Evolutionary conservation across 2,797 vertebrate genomes (phyloP), one percentile per base, ranked within the genome.

Genomic region (Danio kyathit): DNA sequence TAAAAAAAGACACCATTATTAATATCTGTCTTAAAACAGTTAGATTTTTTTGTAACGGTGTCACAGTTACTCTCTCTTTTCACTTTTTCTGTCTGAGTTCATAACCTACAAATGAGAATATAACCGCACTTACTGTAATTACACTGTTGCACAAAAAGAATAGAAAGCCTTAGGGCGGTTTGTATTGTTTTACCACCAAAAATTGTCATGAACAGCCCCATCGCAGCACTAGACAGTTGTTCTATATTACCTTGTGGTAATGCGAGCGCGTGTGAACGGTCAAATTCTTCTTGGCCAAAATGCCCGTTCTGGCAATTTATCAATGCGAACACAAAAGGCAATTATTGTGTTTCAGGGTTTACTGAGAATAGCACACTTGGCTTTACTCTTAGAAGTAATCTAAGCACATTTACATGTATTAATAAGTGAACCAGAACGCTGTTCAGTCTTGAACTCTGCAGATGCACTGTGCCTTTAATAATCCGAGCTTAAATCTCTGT

Each of bases 381-480:
- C 66, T 40, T 51, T 51, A 51, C 21, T 9, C 9, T 70, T 70
- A 14, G 29, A 29, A 1, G 29, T 29, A 29, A 29, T 29, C 29
- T 29, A 29, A 29, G 29, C 29, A 29, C 29, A 29, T 29, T 29
- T 29, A 29, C 29, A 29, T 29, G 29, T 29, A 29, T 29, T 29
- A 1, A 29, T 29, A 29, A 3, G 29, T 29, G 29, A 29, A 29
- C 3, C 3, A 29, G 1, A 29, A 29, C 29, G 29, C 29, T 54
- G 51, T 54, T 54, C 2, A 16, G 16, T 52, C 29, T 29, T 29
- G 59, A 73, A 69, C 56, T 48, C 6, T 64, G 40, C 69, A 80
- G 78, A 73, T 72, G 66, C 44, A 61, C 54, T 40, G 38, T 64
- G 40, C 59, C 46, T 64, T 67, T 80, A 80, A 80, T 64, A 64